phyloP scores from a whole-genome alignment of 1,140 invertebrate genomes.

The Plectus sambesii region DNA sequence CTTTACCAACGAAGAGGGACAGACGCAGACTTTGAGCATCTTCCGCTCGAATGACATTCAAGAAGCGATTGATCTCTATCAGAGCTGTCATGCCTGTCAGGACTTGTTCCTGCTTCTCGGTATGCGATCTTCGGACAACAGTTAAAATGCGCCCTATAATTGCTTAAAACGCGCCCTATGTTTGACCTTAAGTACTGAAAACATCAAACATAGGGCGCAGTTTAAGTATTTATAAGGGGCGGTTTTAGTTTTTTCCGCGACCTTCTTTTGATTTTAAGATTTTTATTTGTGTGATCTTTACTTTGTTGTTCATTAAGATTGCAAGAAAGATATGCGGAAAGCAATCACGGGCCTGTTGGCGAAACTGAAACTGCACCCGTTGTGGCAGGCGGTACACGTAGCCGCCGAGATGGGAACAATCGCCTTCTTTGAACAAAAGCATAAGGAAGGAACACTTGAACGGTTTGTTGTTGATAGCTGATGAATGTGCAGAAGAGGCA shows the following conservation, averaged over 20 bases:
- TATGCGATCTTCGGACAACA: constrained; percentile 11
- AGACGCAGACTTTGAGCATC: no score
- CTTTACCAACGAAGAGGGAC: no score
- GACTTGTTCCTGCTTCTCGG: constrained; percentile 15
- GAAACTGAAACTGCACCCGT: constrained; percentile 19
- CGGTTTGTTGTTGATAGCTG: background rate
- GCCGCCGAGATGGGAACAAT: constrained; percentile 24
- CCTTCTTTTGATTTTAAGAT: no score
- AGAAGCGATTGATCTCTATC: constrained; percentile 21
- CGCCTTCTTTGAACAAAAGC: constrained; percentile 24
- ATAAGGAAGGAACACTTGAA: constrained; percentile 22
- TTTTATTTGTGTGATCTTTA: no score
- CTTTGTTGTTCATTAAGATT: background rate
- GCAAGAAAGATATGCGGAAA: constrained; percentile 6
- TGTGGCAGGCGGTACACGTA: constrained; percentile 25
- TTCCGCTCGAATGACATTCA: constrained; percentile 23
- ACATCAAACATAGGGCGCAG: background rate
- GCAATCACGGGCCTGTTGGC: constrained; percentile 19
- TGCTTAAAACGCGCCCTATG: constrained; percentile 8
- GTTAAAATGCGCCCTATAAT: constrained; percentile 1
- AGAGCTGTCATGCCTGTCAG: constrained; percentile 16
- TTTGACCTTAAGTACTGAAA: constrained; percentile 3
- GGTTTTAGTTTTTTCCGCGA: no score
- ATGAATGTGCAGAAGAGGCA: constrained; percentile 9
- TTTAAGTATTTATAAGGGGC: constrained; percentile 5